Evolutionary conservation across 1,140 invertebrate genomes (phyloP).

Genomic region (Vollenhovia emeryi): DNA sequence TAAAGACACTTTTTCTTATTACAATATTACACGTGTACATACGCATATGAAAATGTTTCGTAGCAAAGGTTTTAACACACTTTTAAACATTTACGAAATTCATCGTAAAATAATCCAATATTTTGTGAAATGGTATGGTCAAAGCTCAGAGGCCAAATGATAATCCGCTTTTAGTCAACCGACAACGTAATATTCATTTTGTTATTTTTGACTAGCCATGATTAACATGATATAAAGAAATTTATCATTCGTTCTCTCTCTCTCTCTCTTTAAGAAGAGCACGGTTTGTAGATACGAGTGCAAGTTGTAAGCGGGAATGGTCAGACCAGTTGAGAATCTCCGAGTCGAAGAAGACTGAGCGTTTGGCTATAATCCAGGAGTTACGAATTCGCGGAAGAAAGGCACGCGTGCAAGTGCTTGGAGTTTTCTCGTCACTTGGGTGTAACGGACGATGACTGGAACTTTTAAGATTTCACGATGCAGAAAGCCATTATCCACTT

Average conservation of each 20-base stretch:
- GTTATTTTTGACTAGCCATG: not conserved
- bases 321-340: constrained; percentile 51
- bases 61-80: not conserved
- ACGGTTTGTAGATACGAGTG: not conserved
- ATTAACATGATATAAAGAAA: constrained; percentile 19
- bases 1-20: not conserved
- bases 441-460: constrained; percentile 40
- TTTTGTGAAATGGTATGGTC: constrained; percentile 10
- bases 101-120: constrained; percentile 6
- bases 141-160: constrained; percentile 9
- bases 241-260: constrained; percentile 3
- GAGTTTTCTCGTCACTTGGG: constrained; percentile 10
- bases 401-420: constrained; percentile 44
- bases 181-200: not conserved
- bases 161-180: constrained; percentile 17
- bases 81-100: not conserved
- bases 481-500: not conserved
- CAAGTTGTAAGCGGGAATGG: constrained; percentile 49
- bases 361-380: constrained; percentile 65
- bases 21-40: not conserved
- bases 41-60: not conserved
- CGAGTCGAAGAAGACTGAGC: constrained; percentile 33
- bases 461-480: constrained; percentile 43
- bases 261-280: not conserved
- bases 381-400: constrained; percentile 63